Percentiles rank a stretch among this genome's conserved stretches.
phyloP scores from a whole-genome alignment of 2,113 vertebrate species.

The Cyphomyrus plagiostoma region DNA sequence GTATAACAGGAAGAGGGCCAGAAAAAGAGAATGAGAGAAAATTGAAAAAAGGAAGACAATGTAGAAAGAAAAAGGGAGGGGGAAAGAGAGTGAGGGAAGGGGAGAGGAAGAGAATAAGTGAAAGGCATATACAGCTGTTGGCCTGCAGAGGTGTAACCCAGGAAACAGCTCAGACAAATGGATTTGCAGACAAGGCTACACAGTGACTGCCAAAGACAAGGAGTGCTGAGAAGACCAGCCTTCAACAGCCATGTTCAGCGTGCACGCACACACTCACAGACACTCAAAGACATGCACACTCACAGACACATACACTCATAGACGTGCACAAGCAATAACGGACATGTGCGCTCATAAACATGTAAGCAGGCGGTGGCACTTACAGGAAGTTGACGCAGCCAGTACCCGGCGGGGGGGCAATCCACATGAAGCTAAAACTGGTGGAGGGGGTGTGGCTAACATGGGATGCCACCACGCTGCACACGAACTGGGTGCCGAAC shows the following conservation, averaged over 20 bases:
- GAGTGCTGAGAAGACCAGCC: neutral
- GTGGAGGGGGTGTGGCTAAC: conserved; percentile 90
- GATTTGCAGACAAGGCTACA: neutral
- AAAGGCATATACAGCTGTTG: neutral
- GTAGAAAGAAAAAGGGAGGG: neutral
- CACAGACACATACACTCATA: neutral
- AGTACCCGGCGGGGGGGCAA: conserved; percentile 88
- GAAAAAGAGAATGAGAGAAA: neutral
- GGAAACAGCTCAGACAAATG: neutral
- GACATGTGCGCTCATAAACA: neutral
- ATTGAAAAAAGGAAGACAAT: neutral
- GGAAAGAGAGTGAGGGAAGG: neutral
- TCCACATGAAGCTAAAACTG: conserved; percentile 98
- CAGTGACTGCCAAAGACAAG: neutral
- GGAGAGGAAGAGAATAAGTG: neutral
- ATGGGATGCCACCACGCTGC: conserved; percentile 93
- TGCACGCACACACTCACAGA: neutral
- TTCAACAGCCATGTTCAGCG: neutral
- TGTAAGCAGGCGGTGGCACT: conserved; percentile 43
- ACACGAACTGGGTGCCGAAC: conserved; percentile 95
- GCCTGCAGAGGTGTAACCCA: neutral
- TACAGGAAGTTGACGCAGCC: conserved; percentile 98
- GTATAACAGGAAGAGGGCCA: neutral
- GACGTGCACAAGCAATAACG: neutral
- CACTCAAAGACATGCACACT: too few species aligned